Base-by-base conservation (phyloP, 2,888 invertebrate genomes). In the Acanthopleura granulata region DNA sequence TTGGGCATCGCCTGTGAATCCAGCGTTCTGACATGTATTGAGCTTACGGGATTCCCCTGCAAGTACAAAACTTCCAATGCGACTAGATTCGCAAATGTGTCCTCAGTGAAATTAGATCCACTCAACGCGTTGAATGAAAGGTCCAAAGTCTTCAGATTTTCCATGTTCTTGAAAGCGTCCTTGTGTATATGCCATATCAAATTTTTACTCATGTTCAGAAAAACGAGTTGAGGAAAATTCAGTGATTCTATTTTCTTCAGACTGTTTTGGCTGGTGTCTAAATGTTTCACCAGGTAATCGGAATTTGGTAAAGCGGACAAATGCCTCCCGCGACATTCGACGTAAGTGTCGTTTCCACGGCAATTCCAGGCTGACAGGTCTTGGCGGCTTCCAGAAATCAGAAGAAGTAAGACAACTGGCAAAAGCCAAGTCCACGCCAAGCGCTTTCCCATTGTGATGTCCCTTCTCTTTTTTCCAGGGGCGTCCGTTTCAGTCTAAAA, bases 191-290 rank as follows among this genome's bases (percentile, higher is more conserved):
- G 18, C 1, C 9, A 16, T 49, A 71, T 29, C n/a, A 22, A 14
- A 49, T 71, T 71, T 1, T 71, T 16, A 49, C 71, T 71, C 22
- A 49, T 16, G 50, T 71, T 71, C 1, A 71, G 71, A 49, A 18
- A 18, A 18, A 22, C 71, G 18, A 71, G 49, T 16, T 71, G 1
- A 22, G 29, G 27, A 22, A 6, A 66, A 6, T 66, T 1, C 66
- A 27, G 22, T 15, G 22, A 27, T 25, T 27, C 66, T 1, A 66
- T 22, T 66, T 66, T 66, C 3, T 27, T 3, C 22, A 66, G 6
- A 22, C 14, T 27, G 66, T 66, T 66, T 16, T 22, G 25, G 25
- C 66, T 66, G 12, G 25, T 27, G 29, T 66, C 66, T 6, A 66
- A 25, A 27, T 66, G 25, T 66, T 1, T 27, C 29, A 66, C 27